Evolutionary conservation across 2,797 vertebrate genomes (phyloP), one percentile per base, ranked within the genome.

Genomic region (Onychomys leucogaster): DNA sequence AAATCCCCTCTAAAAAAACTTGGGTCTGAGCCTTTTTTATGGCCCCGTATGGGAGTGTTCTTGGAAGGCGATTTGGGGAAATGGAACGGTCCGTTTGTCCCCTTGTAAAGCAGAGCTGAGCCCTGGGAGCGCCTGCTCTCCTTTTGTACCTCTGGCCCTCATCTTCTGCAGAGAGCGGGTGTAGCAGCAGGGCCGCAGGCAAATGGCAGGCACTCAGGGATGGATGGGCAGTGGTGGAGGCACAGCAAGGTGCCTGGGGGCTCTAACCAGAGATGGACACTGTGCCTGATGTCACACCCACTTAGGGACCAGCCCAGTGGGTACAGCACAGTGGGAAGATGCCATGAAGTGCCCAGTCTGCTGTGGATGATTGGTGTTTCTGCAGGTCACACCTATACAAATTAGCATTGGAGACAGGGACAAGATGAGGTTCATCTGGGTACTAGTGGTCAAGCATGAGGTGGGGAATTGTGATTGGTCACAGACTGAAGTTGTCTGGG

Each of bases 1-100:
- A 59, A 97, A 95, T 59, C 29, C 49, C 77, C 57, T 78, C 84
- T 96, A 77, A 87, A 96, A 71, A 94, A 90, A 92, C 91, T 83
- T 86, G 55, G 76, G 96, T 93, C 90, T 90, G 86, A 96, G 94
- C 94, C 81, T 97, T 94, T 86, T 96, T 95, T 95, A 96, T 59
- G 63, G 91, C 57, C 19, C 77, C 7, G 0, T 9, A 13, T 63
- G 94, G 85, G 83, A 86, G 73, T 95, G 85, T 92, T 96, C 55
- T 80, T 94, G 90, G 85, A 96, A 96, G 85, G 78, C 82, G 96
- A 76, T 94, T 96, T 86, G 65, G 90, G 93, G 96, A 96, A 75
- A 67, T 86, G 94, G 95, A 96, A 90, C 0, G 37, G 95, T 91
- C 89, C 89, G 55, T 97, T 97, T 95, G 90, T 90, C 92, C 94